These are phyloP conservation scores for Schizaphis graminum DNA, from an alignment of 2,888 invertebrate species.

Conservation along the genomic window DNA sequence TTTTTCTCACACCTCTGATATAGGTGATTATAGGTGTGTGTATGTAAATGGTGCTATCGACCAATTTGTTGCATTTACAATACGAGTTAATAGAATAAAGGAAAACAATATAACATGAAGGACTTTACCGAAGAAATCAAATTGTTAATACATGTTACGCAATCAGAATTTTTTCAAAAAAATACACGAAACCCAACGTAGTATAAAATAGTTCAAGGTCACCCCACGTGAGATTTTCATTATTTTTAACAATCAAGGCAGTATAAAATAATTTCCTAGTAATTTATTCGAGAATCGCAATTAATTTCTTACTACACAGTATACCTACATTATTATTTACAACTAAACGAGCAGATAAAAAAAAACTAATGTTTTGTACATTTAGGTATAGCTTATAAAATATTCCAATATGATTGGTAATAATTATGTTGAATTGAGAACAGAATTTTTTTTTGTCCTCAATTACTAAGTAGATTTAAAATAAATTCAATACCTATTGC, in stretches of 20 bases:
- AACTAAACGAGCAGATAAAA: background rate
- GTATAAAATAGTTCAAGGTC: conserved; percentile 55
- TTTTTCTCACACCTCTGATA: no score
- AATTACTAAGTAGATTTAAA: background rate
- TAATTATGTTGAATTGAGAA: no score
- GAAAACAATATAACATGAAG: background rate
- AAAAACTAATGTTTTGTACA: background rate
- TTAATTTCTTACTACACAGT: background rate
- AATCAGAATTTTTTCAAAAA: background rate
- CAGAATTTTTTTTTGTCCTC: background rate
- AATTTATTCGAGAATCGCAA: background rate
- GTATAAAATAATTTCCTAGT: background rate
- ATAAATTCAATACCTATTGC: background rate
- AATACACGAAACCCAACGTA: conserved; percentile 39
- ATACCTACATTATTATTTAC: background rate
- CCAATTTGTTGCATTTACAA: no score
- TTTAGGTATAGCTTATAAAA: background rate
- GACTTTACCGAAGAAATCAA: background rate
- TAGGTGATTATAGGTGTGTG: no score
- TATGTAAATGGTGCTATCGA: no score
- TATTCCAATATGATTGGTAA: background rate
- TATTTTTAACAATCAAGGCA: background rate
- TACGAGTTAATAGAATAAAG: no score
- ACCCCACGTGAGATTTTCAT: background rate
- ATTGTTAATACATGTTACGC: conserved; percentile 3